phyloP scores from a whole-genome alignment of 2,113 vertebrate species.

The Gymnocephalus cernua region DNA sequence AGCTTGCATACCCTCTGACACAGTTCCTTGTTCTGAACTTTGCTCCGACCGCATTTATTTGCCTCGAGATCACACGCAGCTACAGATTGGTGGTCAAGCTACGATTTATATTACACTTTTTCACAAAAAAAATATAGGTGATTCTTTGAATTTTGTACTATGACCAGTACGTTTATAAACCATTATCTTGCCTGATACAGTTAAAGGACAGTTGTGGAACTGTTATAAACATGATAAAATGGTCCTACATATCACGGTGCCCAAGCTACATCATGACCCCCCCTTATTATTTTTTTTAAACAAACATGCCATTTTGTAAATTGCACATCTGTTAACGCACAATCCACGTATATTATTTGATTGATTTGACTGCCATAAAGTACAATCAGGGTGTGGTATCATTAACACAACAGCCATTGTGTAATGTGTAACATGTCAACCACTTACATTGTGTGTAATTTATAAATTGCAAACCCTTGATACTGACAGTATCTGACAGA shows the following conservation, averaged over 20 bases:
- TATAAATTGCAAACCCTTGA: neutral
- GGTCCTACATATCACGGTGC: too few relatives aligned
- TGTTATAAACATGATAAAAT: neutral
- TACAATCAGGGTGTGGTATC: neutral
- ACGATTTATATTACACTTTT: neutral
- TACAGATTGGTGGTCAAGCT: neutral
- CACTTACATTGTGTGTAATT: neutral
- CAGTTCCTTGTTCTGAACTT: constrained; percentile 60
- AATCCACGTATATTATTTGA: neutral
- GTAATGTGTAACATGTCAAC: neutral
- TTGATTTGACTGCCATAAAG: neutral
- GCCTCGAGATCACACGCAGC: neutral
- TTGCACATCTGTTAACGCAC: neutral
- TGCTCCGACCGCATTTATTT: constrained; percentile 34
- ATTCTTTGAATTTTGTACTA: neutral
- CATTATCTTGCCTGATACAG: neutral
- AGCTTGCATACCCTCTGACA: constrained; percentile 46
- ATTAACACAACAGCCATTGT: neutral
- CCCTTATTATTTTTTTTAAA: neutral
- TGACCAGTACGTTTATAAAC: neutral
- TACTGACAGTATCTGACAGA: neutral
- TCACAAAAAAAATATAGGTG: neutral
- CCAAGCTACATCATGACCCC: neutral
- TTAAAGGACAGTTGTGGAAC: neutral
- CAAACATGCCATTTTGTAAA: neutral